Evolutionary conservation across 2,797 vertebrate genomes (phyloP).

Genomic region (Pangasius djambal): DNA sequence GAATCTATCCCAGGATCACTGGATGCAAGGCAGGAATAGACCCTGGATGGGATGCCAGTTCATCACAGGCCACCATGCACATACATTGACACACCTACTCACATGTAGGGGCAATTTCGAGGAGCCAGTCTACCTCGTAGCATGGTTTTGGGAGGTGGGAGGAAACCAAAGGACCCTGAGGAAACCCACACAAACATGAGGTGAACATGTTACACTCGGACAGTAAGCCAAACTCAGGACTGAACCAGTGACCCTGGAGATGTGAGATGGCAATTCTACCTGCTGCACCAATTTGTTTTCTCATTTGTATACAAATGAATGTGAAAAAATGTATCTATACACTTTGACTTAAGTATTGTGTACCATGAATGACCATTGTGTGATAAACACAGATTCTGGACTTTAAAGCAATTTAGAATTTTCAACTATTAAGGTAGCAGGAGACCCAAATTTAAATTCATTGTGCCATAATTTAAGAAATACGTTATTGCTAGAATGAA

Average conservation of each 20-base stretch:
- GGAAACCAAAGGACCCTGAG: neutral
- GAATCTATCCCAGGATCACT: neutral
- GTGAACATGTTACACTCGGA: neutral
- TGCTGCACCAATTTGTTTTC: too few relatives aligned
- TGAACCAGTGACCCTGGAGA: neutral
- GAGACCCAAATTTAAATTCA: too few relatives aligned
- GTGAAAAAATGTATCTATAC: neutral
- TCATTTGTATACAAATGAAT: neutral
- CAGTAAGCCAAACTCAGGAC: too few relatives aligned
- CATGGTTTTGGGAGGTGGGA: neutral
- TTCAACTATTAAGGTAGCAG: too few relatives aligned
- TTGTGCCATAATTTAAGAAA: too few relatives aligned
- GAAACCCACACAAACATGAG: neutral
- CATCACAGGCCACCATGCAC: neutral
- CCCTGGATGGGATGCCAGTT: neutral
- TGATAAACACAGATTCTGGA: too few relatives aligned
- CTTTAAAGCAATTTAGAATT: too few relatives aligned
- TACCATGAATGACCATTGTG: too few relatives aligned
- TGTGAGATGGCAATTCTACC: neutral
- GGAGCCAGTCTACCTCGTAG: neutral
- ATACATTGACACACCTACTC: neutral
- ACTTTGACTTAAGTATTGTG: neutral
- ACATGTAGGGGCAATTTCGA: neutral
- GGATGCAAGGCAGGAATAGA: neutral
- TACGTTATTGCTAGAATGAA: too few relatives aligned